phyloP scores from a whole-genome alignment of 2,797 vertebrate species.

The Thripadectes ignobilis region DNA sequence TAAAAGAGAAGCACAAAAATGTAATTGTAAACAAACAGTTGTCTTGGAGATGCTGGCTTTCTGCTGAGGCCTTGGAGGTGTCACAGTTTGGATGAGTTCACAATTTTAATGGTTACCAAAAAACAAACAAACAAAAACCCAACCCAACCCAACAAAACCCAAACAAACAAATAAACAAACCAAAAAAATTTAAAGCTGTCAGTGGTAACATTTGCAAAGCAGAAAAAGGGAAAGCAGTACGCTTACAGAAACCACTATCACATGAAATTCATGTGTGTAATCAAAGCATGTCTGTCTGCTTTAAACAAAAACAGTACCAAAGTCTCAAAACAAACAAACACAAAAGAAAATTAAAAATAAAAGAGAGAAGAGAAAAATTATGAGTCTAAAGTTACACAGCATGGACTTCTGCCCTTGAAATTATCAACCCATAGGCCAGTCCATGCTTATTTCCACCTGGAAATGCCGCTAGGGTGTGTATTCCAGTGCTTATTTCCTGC shows the following conservation, averaged over 20 bases:
- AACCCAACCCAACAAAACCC: background rate
- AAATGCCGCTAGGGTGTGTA: background rate
- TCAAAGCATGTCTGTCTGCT: background rate
- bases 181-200: background rate
- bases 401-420: background rate
- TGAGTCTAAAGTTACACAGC: background rate
- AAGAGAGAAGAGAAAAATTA: background rate
- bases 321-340: background rate
- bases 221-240: background rate
- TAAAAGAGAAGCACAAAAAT: background rate
- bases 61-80: background rate
- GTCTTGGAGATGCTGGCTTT: background rate
- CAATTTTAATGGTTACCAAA: background rate
- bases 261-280: rapidly evolving
- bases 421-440: rapidly evolving
- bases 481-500: background rate
- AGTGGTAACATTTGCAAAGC: background rate
- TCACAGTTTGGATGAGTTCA: background rate
- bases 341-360: background rate
- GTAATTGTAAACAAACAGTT: background rate
- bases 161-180: too few relatives aligned
- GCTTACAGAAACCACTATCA: background rate
- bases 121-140: background rate
- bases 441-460: background rate
- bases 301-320: background rate